Evolutionary conservation across 1,140 invertebrate species (phyloP), one percentile per base, ranked within the genome.

Genomic region (Lasioglossum albipes): DNA sequence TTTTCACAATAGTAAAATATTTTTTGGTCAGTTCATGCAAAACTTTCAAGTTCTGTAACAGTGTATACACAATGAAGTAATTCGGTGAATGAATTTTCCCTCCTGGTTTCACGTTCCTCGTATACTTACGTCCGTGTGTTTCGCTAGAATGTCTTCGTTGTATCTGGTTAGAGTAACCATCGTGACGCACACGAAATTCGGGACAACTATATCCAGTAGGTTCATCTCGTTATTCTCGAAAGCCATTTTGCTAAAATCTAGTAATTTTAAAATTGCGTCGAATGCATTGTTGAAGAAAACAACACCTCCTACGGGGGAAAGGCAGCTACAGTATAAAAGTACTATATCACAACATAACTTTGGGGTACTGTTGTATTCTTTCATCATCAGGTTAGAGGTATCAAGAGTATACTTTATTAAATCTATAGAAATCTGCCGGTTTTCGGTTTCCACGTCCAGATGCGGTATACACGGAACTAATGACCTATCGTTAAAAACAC

Each of bases 301-400:
- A 31, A 88, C 77, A 57, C 89, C 88, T 57, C 67, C 81, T 18
- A 69, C 12, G 16, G 54, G 13, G 18, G 74, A 54, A 0, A 89
- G 57, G 52, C 84, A 87, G 54, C 84, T 84, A 27, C 66, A 68
- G 31, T 89, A 87, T 13, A 89, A 75, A 52, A 87, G 59, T 70
- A 90, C 81, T 31, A 85, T 75, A 68, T 85, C 76, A 73, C 81
- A 85, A 65, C 88, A 90, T 27, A 90, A 22, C 65, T 87, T 89
- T 20, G 85, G 81, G 16, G 64, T 79, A 13, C 76, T 75, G 78
- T 85, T 82, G 7, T 49, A 81, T 41, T 81, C 41, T n/a, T 75
- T 66, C 16, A 88, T 70, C 18, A 88, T 20, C 41, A 22, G 72
- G 57, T 85, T 86, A 12, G 77, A 72, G 0, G 65, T 27, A 12